A percentile compares a stretch with the other conserved stretches of the same genome.
Conservation (phyloP, 2,797 vertebrate species). For the Melopsittacus undulatus region DNA sequence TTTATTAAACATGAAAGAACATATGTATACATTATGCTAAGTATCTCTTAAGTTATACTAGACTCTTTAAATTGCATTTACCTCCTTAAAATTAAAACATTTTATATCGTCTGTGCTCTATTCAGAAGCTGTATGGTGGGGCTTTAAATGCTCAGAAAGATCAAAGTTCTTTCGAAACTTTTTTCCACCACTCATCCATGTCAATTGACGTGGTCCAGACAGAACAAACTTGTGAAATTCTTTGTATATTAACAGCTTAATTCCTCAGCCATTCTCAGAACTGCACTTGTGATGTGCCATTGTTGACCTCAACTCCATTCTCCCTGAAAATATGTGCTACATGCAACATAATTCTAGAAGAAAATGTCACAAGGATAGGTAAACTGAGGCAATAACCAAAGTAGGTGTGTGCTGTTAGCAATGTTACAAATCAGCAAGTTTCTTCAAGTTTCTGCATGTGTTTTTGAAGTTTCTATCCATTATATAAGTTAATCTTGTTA, state of each 20-base stretch:
- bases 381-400: neutral
- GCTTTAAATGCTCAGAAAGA: neutral
- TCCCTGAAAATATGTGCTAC: fast-evolving
- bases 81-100: neutral
- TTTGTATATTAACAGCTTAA: neutral
- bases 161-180: neutral
- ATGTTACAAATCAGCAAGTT: neutral
- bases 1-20: neutral
- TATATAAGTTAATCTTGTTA: neutral
- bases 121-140: neutral
- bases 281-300: neutral
- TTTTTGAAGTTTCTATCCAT: neutral
- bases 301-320: neutral
- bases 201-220: neutral
- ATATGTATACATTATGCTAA: neutral
- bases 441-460: neutral
- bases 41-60: neutral
- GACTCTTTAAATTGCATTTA: neutral
- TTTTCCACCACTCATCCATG: neutral
- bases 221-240: neutral
- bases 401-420: neutral
- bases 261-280: neutral
- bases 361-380: neutral
- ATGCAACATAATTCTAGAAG: neutral
- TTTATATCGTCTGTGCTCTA: neutral